Evolutionary conservation across 2,888 invertebrate species (phyloP), one percentile per base, ranked within the genome.

Genomic region (Aphrophora alni): DNA sequence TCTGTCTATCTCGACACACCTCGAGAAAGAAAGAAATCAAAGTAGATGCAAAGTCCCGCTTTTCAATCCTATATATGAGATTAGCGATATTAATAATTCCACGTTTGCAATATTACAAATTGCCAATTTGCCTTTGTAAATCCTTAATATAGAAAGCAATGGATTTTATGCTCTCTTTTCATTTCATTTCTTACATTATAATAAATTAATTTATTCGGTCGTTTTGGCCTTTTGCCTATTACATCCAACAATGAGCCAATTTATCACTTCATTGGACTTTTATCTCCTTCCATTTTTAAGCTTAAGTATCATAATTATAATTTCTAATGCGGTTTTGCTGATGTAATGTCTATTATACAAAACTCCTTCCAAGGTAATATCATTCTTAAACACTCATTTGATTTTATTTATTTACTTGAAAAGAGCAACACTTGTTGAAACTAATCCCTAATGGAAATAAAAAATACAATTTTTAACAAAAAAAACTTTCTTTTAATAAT

Each of bases 71-170:
- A 59, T 59, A 33, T 33, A 59, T 59, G 59, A 59, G 59, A 59
- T 59, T 59, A 59, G 59, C 44, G 59, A 21, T 59, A 59, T 59
- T 59, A 59, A 59, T 59, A 59, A 59, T 59, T 21, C 59, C 59
- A 14, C n/a, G 59, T 1, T 10, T 59, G 59, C 59, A 21, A 59
- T 59, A 59, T 59, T 59, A 59, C 59, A 59, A 59, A 59, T 59
- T 59, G 59, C 59, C 59, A 59, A 59, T 59, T 59, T 59, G 59
- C 59, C 59, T 59, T 59, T 59, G 59, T 59, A 59, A 59, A 44
- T 44, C 44, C 17, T 4, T 44, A 44, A 14, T 59, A 59, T 21
- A 59, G 59, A 1, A 3, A 59, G 59, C 44, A n/a, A n/a, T 33
- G 33, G 33, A 33, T 33, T 33, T 33, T 33, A 33, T 33, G 14